A percentile compares a stretch with the other conserved stretches of the same genome.
Evolutionary conservation across 2,888 invertebrate genomes (phyloP).

Genomic region (Junonia oenone): DNA sequence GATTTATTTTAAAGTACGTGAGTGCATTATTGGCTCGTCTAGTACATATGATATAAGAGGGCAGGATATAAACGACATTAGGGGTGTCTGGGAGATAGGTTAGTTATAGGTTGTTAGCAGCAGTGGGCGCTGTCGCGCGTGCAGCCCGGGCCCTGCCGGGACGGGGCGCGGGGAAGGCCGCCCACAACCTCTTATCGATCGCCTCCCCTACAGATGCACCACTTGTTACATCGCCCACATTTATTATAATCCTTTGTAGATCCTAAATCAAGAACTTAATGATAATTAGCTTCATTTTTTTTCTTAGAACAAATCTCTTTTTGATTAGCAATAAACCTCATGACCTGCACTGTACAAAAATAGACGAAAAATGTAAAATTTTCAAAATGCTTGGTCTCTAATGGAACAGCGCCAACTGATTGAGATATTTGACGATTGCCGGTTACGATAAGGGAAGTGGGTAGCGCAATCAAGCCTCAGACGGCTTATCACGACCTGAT

Average conservation of each 20-base stretch:
- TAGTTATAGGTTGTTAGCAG: conserved; percentile 15
- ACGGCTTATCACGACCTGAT: conserved; percentile 36
- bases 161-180: conserved; percentile 34
- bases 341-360: not conserved
- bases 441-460: conserved; percentile 42
- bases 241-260: conserved; percentile 16
- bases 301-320: not conserved
- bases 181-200: conserved; percentile 45
- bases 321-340: not conserved
- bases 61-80: conserved; percentile 29
- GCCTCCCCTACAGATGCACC: conserved; percentile 52
- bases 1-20: not conserved
- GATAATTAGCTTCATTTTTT: not conserved
- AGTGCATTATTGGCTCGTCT: not conserved
- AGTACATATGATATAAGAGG: conserved; percentile 15
- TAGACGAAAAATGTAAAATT: not conserved
- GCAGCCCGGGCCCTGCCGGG: conserved; percentile 22
- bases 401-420: conserved; percentile 33
- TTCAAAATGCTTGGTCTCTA: conserved; percentile 1
- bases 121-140: conserved; percentile 18
- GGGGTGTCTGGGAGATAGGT: conserved; percentile 24
- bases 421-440: conserved; percentile 32
- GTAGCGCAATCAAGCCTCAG: conserved; percentile 35
- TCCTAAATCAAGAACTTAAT: not conserved
- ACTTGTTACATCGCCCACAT: conserved; percentile 61